These are phyloP conservation scores for Epinephelus malabaricus DNA, from an alignment of 2,797 vertebrate genomes.

Conservation along the genomic window DNA sequence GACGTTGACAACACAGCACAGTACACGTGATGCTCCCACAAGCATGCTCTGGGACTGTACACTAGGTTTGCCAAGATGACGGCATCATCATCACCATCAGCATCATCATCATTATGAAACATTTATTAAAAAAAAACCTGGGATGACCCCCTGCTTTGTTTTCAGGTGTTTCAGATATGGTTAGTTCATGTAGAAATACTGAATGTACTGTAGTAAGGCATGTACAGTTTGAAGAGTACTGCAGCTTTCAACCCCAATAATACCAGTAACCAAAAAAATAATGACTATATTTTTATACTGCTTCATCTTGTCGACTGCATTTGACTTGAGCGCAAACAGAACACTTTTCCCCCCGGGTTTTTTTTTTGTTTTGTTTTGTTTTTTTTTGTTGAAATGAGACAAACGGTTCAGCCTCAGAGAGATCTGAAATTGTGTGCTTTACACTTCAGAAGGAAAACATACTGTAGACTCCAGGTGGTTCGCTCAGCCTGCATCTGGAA, in stretches of 20 bases:
- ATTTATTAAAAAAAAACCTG: slow-evolving; percentile 43
- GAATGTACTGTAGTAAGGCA: slow-evolving; percentile 77
- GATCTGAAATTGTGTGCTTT: slow-evolving; percentile 73
- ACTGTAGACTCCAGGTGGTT: slow-evolving; percentile 62
- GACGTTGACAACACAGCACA: slow-evolving; percentile 85
- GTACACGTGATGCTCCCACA: slow-evolving; percentile 84
- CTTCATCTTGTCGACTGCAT: slow-evolving; percentile 56
- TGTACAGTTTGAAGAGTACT: slow-evolving; percentile 76
- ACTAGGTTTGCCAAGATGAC: slow-evolving; percentile 75
- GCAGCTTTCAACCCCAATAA: slow-evolving; percentile 67
- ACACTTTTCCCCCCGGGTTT: background rate
- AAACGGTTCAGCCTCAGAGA: slow-evolving; percentile 53
- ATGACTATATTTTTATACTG: slow-evolving; percentile 48
- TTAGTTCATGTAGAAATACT: slow-evolving; percentile 65
- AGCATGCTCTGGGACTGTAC: slow-evolving; percentile 86
- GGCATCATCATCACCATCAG: slow-evolving; percentile 36
- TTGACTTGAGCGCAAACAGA: slow-evolving; percentile 62
- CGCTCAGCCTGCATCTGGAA: slow-evolving; percentile 68
- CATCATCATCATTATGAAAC: slow-evolving; percentile 67
- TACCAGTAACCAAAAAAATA: slow-evolving; percentile 74
- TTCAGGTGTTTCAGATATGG: slow-evolving; percentile 50
- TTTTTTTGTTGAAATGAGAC: slow-evolving; percentile 67
- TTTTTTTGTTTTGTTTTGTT: no score
- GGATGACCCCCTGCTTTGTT: slow-evolving; percentile 64
- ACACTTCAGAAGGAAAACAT: slow-evolving; percentile 79